phyloP scores from a whole-genome alignment of 2,797 vertebrate species.

The Florisuga fusca region DNA sequence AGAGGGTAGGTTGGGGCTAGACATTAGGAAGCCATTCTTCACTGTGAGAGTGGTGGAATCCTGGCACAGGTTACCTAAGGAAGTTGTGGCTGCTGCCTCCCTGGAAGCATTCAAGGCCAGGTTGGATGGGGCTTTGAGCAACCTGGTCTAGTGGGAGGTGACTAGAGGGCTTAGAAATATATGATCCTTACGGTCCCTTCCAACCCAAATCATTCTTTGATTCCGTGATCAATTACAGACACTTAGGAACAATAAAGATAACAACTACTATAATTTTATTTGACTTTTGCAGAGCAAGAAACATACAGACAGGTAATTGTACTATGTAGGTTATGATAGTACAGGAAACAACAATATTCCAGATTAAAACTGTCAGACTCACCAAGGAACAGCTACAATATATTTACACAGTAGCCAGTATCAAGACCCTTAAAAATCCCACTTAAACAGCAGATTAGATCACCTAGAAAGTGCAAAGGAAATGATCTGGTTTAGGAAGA shows the following conservation, averaged over 20 bases:
- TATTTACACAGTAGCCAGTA: background rate
- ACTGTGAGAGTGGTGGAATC: no score
- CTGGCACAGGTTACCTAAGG: no score
- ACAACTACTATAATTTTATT: background rate
- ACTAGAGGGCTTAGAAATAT: no score
- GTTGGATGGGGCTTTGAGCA: no score
- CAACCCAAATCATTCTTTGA: no score
- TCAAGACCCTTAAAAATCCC: constrained; percentile 28
- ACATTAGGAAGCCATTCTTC: no score
- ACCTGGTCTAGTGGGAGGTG: no score
- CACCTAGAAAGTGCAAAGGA: constrained; percentile 77
- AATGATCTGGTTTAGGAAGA: constrained; percentile 68
- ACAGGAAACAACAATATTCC: background rate
- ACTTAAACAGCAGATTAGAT: constrained; percentile 43
- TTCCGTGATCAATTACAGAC: background rate
- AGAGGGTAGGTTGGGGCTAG: no score
- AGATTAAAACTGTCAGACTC: background rate
- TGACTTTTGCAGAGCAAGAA: background rate
- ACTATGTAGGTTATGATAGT: background rate
- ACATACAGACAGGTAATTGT: background rate
- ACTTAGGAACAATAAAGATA: background rate
- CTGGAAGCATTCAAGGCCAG: no score
- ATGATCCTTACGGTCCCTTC: no score
- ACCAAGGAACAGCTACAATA: background rate
- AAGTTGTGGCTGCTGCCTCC: no score